phyloP scores from a whole-genome alignment of 2,888 invertebrate genomes.

The Scaptomyza cyrtandrae region DNA sequence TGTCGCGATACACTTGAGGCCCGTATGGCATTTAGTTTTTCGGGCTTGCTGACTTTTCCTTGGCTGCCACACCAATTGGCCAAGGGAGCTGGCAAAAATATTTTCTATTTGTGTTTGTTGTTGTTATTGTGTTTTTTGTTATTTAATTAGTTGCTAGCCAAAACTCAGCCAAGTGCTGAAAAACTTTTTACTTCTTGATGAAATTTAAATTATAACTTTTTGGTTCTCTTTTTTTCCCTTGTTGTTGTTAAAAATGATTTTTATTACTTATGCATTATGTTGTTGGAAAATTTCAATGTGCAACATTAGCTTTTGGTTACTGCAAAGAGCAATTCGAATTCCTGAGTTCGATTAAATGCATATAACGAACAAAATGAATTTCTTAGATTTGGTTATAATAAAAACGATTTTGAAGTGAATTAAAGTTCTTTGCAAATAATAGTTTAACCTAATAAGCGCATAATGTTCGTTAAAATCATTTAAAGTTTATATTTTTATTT shows the following conservation, averaged over 20 bases:
- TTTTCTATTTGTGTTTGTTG: not conserved
- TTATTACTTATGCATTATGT: constrained; percentile 18
- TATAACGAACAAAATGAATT: too few relatives aligned
- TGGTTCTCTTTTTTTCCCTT: constrained; percentile 6
- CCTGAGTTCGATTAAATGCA: not conserved
- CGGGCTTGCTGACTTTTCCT: constrained; percentile 31
- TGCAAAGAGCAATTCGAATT: not conserved
- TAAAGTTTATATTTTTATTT: too few relatives aligned
- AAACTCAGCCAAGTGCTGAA: constrained; percentile 49
- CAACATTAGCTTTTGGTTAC: not conserved
- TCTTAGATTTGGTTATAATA: too few relatives aligned
- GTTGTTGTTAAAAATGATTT: constrained; percentile 2
- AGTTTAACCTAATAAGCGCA: too few relatives aligned
- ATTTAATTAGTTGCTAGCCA: constrained; percentile 67
- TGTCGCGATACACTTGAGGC: constrained; percentile 71
- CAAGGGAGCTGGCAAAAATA: constrained; percentile 22
- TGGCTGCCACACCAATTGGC: constrained; percentile 21
- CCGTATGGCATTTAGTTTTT: constrained; percentile 69
- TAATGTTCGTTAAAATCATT: too few relatives aligned
- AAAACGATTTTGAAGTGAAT: too few relatives aligned
- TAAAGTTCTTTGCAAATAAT: too few relatives aligned
- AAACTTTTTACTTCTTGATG: constrained; percentile 58
- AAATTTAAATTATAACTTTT: constrained; percentile 71
- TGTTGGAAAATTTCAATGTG: not conserved
- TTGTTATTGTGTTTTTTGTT: constrained; percentile 27